These are phyloP conservation scores for Psittacara wagleri DNA, from an alignment of 2,113 vertebrate species.

Conservation along the genomic window DNA sequence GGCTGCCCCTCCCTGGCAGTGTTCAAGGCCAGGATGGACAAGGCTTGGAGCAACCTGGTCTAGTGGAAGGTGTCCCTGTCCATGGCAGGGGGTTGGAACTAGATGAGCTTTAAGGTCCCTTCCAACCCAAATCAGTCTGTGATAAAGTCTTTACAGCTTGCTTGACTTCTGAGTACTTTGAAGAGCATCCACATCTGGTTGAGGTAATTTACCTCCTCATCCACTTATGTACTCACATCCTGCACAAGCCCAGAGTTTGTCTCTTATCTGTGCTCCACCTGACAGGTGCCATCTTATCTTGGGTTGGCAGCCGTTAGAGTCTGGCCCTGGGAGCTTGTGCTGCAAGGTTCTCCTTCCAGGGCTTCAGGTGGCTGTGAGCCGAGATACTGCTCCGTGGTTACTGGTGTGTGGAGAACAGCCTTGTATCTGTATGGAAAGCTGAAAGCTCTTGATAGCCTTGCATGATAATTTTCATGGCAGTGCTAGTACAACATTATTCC, in stretches of 20 bases:
- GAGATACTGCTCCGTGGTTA: background rate
- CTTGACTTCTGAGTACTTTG: background rate
- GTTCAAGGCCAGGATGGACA: background rate
- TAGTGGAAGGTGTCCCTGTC: background rate
- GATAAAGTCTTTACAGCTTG: background rate
- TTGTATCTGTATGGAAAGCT: background rate
- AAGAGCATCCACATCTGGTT: background rate
- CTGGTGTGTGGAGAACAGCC: background rate
- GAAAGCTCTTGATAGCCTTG: background rate
- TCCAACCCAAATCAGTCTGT: background rate
- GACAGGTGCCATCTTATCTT: constrained; percentile 27
- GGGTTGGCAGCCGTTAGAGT: background rate
- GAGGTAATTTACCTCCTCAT: background rate
- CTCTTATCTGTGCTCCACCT: background rate
- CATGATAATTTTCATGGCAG: background rate
- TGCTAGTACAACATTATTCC: background rate
- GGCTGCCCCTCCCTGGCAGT: background rate
- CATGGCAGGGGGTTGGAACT: background rate
- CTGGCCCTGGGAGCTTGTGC: fast-evolving
- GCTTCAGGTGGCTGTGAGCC: background rate
- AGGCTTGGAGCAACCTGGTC: background rate
- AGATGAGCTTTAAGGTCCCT: background rate
- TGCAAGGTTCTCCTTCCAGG: background rate
- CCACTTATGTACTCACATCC: background rate
- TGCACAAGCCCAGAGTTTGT: background rate